Conservation (phyloP, 2,797 vertebrate species). For the Poeciliopsis infans region DNA sequence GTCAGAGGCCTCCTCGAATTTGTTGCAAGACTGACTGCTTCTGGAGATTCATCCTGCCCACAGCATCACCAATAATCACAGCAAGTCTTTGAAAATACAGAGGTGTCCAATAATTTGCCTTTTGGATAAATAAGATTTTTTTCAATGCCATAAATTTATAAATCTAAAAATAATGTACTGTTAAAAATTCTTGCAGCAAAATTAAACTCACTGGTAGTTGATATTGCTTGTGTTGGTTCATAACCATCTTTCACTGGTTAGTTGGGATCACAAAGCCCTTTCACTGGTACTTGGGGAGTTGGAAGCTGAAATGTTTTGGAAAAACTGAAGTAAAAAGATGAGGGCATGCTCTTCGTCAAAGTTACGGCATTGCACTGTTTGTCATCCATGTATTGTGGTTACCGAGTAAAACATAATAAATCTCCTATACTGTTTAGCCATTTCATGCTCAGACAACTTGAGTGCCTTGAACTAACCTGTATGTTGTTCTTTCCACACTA, state of each 20-base stretch:
- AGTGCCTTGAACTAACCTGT: background rate
- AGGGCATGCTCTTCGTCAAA: background rate
- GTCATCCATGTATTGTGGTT: background rate
- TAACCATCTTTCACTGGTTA: background rate
- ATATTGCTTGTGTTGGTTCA: background rate
- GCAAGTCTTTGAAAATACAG: background rate
- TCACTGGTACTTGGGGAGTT: background rate
- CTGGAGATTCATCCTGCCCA: background rate
- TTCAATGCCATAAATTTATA: background rate
- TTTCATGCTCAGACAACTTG: background rate
- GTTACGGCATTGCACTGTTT: background rate
- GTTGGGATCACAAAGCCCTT: background rate
- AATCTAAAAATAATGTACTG: background rate
- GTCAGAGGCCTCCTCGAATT: background rate
- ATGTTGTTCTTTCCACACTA: constrained; percentile 7
- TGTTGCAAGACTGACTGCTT: background rate
- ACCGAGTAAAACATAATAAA: background rate
- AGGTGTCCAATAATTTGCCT: background rate
- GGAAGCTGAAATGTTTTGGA: background rate
- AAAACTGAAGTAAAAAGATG: background rate
- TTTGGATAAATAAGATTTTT: background rate
- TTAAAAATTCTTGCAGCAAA: background rate
- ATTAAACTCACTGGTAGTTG: background rate
- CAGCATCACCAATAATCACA: background rate
- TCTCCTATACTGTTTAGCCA: background rate